Evolutionary conservation across 1,140 invertebrate species (phyloP), one percentile per base, ranked within the genome.

Genomic region (Armadillidium nasatum): DNA sequence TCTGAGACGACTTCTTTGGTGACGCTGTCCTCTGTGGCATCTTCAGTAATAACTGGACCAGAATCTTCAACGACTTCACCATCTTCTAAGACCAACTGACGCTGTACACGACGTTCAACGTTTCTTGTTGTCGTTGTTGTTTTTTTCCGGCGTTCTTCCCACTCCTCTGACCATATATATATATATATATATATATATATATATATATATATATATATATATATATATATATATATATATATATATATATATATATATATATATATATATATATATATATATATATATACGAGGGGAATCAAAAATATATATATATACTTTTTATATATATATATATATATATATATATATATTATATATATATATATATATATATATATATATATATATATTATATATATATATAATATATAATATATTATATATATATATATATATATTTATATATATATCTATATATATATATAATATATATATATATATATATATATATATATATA

Each of bases 61-160:
- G 92, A 91, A 85, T 95, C 94, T 76, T 91, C 91, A 75, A 95
- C 89, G 0, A 95, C 91, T 82, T 92, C 91, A 45, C 94, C 94
- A 87, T 95, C 93, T 87, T 95, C 93, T 69, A 95, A 85, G 67
- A 94, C 88, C 23, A 95, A 88, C 84, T 95, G 92, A n/a, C 93
- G 86, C 83, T 95, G 94, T 0, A 95, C 93, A 76, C 93, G 86
- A 10, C 93, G 95, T 82, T 94, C 93, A 78, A 95, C 94, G 85
- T 95, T 93, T 76, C 92, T 88, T 66, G 91, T 94, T 70, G 93
- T 95, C 70, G 91, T 93, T 83, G 94, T 88, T 85, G 94, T 93
- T 78, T 91, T 91, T 84, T 92, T 93, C 85, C 92, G 93, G 83
- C 92, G 91, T 75, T 92, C 94, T 82, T 94, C 90, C 92, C 92